Evolutionary conservation across 2,113 vertebrate species (phyloP).

Genomic region (Morone chrysops): DNA sequence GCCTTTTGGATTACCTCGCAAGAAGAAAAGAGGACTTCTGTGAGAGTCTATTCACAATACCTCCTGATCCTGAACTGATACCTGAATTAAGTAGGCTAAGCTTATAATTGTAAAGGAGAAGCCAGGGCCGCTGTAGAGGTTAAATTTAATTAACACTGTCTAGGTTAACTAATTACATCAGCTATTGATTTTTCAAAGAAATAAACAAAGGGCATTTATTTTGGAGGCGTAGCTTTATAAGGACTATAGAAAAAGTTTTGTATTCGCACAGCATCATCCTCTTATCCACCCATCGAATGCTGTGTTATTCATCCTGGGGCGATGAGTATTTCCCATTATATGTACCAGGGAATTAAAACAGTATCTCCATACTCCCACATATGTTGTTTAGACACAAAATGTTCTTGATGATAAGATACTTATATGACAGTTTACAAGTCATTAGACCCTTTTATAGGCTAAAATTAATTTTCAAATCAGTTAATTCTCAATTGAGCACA

Average conservation of each 20-base stretch:
- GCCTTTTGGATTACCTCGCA: slow-evolving; percentile 7
- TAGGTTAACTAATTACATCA: slow-evolving; percentile 57
- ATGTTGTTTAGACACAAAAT: neutral
- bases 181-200: slow-evolving; percentile 56
- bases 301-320: neutral
- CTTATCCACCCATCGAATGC: neutral
- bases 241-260: slow-evolving; percentile 18
- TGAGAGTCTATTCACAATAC: neutral
- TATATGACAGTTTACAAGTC: slow-evolving; percentile 11
- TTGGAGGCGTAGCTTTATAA: slow-evolving; percentile 35
- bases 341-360: slow-evolving; percentile 4
- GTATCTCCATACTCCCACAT: neutral
- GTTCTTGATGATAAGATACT: slow-evolving; percentile 8
- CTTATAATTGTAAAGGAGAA: slow-evolving; percentile 43
- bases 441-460: slow-evolving; percentile 2
- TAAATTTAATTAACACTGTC: slow-evolving; percentile 44
- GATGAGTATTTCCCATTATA: neutral
- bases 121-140: slow-evolving; percentile 8
- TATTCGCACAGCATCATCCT: neutral
- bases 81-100: slow-evolving; percentile 44
- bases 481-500: slow-evolving; percentile 41
- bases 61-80: slow-evolving; percentile 37
- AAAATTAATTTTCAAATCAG: slow-evolving; percentile 19
- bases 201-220: slow-evolving; percentile 49
- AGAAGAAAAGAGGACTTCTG: slow-evolving; percentile 25